Evolutionary conservation across 1,140 invertebrate genomes (phyloP).

Genomic region (Choristoneura fumiferana): DNA sequence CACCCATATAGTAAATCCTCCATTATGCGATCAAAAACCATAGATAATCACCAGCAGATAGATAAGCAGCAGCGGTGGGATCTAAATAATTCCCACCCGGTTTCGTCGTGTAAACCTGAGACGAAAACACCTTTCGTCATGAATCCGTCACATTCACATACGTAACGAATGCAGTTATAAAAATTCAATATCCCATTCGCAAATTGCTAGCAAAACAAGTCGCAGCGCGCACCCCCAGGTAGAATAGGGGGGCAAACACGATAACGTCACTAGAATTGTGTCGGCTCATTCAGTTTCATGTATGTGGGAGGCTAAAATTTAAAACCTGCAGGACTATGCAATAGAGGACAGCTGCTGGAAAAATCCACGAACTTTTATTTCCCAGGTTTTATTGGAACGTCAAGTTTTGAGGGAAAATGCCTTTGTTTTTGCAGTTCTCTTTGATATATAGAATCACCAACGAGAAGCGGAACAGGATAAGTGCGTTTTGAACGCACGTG

Average conservation of each 20-base stretch:
- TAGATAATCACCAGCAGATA: too few relatives aligned
- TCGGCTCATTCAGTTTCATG: constrained; percentile 7
- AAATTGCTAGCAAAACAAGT: constrained; percentile 16
- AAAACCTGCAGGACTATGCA: background rate
- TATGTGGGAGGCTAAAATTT: background rate
- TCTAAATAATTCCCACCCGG: too few relatives aligned
- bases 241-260: background rate
- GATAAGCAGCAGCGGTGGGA: too few relatives aligned
- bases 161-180: background rate
- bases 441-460: too few relatives aligned
- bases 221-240: background rate
- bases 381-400: background rate
- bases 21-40: too few relatives aligned
- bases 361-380: background rate
- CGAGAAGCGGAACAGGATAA: too few relatives aligned
- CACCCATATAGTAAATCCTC: too few relatives aligned
- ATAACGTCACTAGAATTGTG: constrained; percentile 6
- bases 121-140: background rate
- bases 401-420: background rate
- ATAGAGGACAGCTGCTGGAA: background rate
- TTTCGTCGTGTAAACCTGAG: too few relatives aligned
- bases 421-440: too few relatives aligned
- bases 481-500: too few relatives aligned
- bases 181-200: constrained; percentile 14
- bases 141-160: background rate